Evolutionary conservation across 2,888 invertebrate species (phyloP).

Genomic region (Dicranocentrus wangi): DNA sequence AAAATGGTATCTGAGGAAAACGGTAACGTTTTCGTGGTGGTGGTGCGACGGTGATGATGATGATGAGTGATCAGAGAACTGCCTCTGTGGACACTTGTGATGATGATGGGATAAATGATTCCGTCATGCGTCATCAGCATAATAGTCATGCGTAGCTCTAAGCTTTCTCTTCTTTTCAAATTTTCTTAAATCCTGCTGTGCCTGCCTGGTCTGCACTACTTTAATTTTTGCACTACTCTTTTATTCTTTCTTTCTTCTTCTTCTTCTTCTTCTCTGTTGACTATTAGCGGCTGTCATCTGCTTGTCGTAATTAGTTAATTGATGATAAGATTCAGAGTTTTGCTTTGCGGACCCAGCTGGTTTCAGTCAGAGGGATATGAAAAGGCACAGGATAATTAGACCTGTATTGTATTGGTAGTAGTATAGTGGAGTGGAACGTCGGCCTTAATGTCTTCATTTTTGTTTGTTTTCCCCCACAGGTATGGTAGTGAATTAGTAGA

Average conservation of each 20-base stretch:
- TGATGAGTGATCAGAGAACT: constrained; percentile 13
- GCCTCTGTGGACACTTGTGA: constrained; percentile 4
- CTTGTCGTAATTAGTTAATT: constrained; percentile 57
- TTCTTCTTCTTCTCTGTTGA: constrained; percentile 28
- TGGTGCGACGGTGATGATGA: neutral
- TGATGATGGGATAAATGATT: constrained; percentile 8
- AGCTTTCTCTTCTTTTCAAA: constrained; percentile 35
- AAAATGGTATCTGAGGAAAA: no score
- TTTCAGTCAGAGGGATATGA: no score
- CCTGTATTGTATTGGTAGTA: no score
- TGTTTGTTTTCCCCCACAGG: constrained; percentile 78
- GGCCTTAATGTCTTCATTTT: constrained; percentile 42
- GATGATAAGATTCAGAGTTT: constrained; percentile 60
- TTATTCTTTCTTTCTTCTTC: constrained; percentile 25
- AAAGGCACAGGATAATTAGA: no score
- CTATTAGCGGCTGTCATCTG: constrained; percentile 48
- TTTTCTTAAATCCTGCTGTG: no score
- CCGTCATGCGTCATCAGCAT: neutral
- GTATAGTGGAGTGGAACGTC: no score
- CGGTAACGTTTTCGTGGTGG: neutral
- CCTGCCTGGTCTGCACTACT: no score
- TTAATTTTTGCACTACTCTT: constrained; percentile 12
- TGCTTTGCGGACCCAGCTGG: constrained; percentile 5
- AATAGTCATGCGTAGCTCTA: constrained; percentile 1
- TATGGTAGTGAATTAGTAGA: constrained; percentile 96